Evolutionary conservation across 2,113 vertebrate genomes (phyloP).

Genomic region (Odocoileus virginianus): DNA sequence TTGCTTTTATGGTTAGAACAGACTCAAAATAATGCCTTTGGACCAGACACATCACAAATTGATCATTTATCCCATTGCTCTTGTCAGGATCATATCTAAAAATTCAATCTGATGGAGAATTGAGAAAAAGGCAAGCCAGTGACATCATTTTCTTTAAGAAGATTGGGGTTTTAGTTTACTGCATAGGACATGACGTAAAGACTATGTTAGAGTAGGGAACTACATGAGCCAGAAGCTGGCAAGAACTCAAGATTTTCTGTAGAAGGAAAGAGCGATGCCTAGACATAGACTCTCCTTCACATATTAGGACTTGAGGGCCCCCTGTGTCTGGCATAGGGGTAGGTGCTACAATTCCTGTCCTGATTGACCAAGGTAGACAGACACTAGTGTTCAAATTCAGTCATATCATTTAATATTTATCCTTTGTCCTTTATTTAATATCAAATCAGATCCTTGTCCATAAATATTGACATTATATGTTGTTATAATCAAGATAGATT

Average conservation of each 20-base stretch:
- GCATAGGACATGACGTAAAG: not conserved
- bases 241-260: not conserved
- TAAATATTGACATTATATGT: not conserved
- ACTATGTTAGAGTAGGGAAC: not conserved
- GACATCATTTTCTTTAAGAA: conserved; percentile 27
- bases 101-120: not conserved
- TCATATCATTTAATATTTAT: not conserved
- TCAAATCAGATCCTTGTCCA: not conserved
- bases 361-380: not conserved
- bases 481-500: not conserved
- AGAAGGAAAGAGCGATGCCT: not conserved
- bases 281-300: not conserved
- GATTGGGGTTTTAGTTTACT: conserved; percentile 4
- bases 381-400: not conserved
- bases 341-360: not conserved
- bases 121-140: not conserved
- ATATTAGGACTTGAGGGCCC: not conserved
- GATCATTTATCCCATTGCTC: not conserved
- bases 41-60: not conserved
- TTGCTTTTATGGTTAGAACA: conserved; percentile 30
- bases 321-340: not conserved
- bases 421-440: not conserved
- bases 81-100: not conserved
- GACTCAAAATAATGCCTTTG: conserved; percentile 27
- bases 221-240: not conserved